Conservation (phyloP, 1,140 invertebrate genomes). For the Marisa cornuarietis region DNA sequence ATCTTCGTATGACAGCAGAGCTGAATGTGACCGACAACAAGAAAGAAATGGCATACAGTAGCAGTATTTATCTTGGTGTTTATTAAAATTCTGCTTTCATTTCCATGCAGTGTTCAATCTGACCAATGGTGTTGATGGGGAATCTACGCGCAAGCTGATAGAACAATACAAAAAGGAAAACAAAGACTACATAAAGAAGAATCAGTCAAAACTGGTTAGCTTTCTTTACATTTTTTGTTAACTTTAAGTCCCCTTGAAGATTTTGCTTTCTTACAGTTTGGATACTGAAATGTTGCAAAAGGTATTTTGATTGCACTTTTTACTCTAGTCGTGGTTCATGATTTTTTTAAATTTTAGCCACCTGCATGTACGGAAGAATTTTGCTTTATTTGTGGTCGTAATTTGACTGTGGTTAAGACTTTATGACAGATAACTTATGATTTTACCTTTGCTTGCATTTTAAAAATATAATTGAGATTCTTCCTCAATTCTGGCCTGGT, state of each 20-base stretch:
- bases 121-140: constrained; percentile 88
- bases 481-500: too few species aligned
- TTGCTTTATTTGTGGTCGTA: too few species aligned
- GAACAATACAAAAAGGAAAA: constrained; percentile 96
- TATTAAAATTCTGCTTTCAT: too few species aligned
- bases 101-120: constrained; percentile 82
- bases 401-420: too few species aligned
- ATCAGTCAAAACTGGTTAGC: constrained; percentile 66
- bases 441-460: too few species aligned
- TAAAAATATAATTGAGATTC: too few species aligned
- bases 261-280: neutral
- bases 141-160: constrained; percentile 89
- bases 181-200: constrained; percentile 88
- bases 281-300: neutral
- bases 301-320: neutral
- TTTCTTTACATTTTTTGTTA: neutral
- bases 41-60: too few species aligned
- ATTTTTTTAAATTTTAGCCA: constrained; percentile 2
- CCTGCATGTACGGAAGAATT: too few species aligned
- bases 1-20: too few species aligned
- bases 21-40: too few species aligned
- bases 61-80: too few species aligned
- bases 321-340: neutral
- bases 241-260: neutral
- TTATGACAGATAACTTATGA: too few species aligned